Evolutionary conservation across 2,888 invertebrate genomes (phyloP), one percentile per base, ranked within the genome.

Genomic region (Melanotus villosus): DNA sequence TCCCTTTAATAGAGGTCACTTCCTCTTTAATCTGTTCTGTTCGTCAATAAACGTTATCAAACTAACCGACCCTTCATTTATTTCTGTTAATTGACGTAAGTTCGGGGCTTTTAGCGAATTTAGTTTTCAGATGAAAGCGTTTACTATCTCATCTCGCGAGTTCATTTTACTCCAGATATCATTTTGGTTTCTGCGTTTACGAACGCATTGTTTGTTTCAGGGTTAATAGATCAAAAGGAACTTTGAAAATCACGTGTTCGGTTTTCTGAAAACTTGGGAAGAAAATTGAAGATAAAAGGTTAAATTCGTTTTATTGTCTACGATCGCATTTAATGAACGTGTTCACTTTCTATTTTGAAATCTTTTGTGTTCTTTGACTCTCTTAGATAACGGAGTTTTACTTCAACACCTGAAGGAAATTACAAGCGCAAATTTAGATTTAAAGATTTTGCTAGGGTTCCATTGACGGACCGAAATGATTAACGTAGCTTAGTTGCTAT

Each of bases 1-100:
- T 65, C 58, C 69, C 68, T 60, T 64, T 71, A 70, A 73, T 73
- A 64, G 71, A 73, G 71, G 73, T 73, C 71, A 71, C 70, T 71
- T 73, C 73, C 73, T 60, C 59, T 70, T 68, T 67, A 73, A 70
- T 67, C 70, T 65, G 65, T 70, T 73, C 71, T 73, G 63, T 69
- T 70, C 70, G 64, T 69, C 69, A 69, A 69, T 69, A 65, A 69
- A 65, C 56, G 69, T 56, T 69, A 69, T 65, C 69, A 59, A 58
- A 59, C 65, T 54, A 64, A 52, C 59, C 26, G 41, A 69, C 65
- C 65, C 59, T 69, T 56, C 65, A 69, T 65, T 65, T 65, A 69
- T 65, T 69, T 64, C 59, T 60, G 47, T 65, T 69, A 65, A 65
- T 69, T 69, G 69, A 69, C 56, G 47, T 47, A 68, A 57, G 60